Conservation (phyloP, 1,140 invertebrate species). For the Campodea augens region DNA sequence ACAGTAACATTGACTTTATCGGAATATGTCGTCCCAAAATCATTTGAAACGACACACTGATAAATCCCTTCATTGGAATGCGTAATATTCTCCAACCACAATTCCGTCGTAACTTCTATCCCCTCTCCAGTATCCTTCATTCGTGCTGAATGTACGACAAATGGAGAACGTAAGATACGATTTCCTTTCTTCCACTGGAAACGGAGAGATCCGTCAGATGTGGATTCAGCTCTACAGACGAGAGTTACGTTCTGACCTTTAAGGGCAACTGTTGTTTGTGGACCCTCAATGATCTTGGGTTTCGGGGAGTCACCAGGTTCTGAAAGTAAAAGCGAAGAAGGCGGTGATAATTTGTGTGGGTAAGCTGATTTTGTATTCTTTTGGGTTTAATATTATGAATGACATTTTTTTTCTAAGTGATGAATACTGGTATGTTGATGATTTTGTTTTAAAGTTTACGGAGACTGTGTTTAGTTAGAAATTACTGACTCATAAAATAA, state of each 20-base stretch:
- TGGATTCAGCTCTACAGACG: constrained; percentile 51
- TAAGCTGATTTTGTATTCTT: too few species aligned
- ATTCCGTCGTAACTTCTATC: constrained; percentile 32
- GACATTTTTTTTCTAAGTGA: too few species aligned
- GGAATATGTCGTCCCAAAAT: constrained; percentile 76
- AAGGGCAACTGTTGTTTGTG: constrained; percentile 55
- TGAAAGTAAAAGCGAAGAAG: constrained; percentile 15
- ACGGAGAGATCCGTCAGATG: constrained; percentile 38
- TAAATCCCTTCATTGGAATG: constrained; percentile 65
- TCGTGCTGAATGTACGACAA: constrained; percentile 17
- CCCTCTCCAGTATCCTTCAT: constrained; percentile 15
- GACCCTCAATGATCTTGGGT: constrained; percentile 62
- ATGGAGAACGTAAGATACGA: constrained; percentile 34
- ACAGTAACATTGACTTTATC: constrained; percentile 67
- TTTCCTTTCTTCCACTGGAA: constrained; percentile 84
- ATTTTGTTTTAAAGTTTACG: too few species aligned
- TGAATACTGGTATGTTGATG: too few species aligned
- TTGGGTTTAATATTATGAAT: too few species aligned
- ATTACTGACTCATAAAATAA: too few species aligned
- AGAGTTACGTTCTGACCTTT: constrained; percentile 66
- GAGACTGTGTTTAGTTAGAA: too few species aligned
- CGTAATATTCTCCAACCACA: constrained; percentile 49
- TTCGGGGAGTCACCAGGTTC: constrained; percentile 53
- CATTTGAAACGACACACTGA: constrained; percentile 81
- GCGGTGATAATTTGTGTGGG: too few species aligned